A percentile compares a stretch with the other conserved stretches of the same genome.
phyloP scores from a whole-genome alignment of 1,140 invertebrate species.

The Neodiprion lecontei region DNA sequence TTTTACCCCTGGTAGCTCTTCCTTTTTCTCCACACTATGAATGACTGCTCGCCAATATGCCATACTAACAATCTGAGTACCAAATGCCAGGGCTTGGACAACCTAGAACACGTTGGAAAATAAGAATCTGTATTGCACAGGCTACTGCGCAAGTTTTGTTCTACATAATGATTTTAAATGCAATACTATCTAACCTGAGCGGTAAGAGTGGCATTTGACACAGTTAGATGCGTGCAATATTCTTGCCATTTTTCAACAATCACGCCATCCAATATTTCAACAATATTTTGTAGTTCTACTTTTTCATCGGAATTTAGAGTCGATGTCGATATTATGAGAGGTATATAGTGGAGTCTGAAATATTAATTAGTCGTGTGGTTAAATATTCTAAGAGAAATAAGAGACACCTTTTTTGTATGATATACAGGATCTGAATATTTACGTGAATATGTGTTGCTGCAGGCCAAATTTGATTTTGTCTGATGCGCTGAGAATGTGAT shows the following conservation, averaged over 20 bases:
- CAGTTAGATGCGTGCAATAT: conserved; percentile 65
- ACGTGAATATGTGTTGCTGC: background rate
- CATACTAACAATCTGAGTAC: conserved; percentile 68
- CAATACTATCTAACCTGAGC: conserved; percentile 63
- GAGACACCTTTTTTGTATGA: no score
- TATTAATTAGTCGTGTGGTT: background rate
- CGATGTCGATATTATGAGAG: background rate
- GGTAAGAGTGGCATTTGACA: conserved; percentile 71
- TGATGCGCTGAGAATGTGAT: background rate
- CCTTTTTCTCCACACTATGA: conserved; percentile 53
- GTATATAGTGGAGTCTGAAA: background rate
- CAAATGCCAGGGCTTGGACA: conserved; percentile 69
- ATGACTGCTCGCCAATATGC: conserved; percentile 67
- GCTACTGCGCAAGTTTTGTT: background rate
- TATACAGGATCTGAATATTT: background rate
- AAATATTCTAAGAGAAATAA: no score
- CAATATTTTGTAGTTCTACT: background rate
- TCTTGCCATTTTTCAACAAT: background rate
- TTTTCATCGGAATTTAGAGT: background rate
- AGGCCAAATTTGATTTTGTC: background rate
- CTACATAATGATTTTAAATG: background rate
- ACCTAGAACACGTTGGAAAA: conserved; percentile 37
- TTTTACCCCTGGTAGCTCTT: conserved; percentile 59
- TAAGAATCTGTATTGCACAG: background rate
- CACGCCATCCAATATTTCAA: background rate